Evolutionary conservation across 2,797 vertebrate genomes (phyloP).

Genomic region (Scolopax bukidnonensis): DNA sequence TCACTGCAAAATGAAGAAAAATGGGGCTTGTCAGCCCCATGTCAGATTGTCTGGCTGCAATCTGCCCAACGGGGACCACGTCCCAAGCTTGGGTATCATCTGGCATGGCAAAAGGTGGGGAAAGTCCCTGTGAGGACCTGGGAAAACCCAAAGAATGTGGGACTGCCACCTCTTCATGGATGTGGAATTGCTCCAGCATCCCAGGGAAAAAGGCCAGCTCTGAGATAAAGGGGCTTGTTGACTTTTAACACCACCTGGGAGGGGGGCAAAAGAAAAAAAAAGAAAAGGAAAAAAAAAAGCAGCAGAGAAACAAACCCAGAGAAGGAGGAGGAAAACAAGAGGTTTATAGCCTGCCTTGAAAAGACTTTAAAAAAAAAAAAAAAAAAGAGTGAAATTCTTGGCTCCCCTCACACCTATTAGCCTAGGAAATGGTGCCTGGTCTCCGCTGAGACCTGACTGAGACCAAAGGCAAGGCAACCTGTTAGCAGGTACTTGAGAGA

Average conservation of each 20-base stretch:
- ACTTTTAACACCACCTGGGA: slow-evolving; percentile 35
- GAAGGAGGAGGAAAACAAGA: slow-evolving; percentile 9
- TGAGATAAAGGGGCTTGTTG: slow-evolving; percentile 4
- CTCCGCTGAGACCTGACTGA: slow-evolving; percentile 77
- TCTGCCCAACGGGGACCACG: background rate
- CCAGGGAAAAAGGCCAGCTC: background rate
- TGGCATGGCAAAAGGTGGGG: background rate
- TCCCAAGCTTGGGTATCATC: background rate
- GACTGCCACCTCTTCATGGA: background rate
- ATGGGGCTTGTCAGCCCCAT: background rate
- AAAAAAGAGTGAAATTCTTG: slow-evolving; percentile 41
- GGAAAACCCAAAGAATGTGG: background rate
- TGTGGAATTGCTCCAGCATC: background rate
- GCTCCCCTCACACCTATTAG: slow-evolving; percentile 61
- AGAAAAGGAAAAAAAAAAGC: background rate
- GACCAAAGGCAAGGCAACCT: slow-evolving; percentile 85
- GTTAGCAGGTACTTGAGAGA: slow-evolving; percentile 91
- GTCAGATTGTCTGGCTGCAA: no score
- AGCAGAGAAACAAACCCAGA: background rate
- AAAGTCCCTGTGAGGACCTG: background rate
- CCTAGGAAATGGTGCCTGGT: slow-evolving; percentile 81
- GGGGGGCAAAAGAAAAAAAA: background rate
- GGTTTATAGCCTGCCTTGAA: slow-evolving; percentile 55
- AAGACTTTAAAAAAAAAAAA: background rate
- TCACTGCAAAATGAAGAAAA: background rate